Conservation (phyloP, 2,113 vertebrate species). For the Mystacornis crossleyi region DNA sequence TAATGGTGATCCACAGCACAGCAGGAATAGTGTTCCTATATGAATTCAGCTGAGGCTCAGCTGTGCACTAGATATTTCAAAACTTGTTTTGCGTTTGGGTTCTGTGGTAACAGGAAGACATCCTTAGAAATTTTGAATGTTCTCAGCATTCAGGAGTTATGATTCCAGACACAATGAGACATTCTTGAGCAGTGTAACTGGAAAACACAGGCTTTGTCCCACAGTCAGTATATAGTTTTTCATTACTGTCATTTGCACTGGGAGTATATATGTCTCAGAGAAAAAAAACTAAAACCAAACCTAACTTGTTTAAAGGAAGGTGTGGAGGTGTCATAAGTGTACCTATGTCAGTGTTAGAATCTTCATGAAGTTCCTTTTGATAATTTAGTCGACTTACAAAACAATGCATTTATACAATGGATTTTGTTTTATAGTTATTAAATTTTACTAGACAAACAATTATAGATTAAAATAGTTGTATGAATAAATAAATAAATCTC, state of each 20-base stretch:
- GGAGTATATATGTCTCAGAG: neutral
- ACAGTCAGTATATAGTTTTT: neutral
- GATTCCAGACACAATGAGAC: neutral
- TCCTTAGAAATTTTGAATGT: neutral
- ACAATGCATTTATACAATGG: neutral
- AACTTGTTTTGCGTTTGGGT: neutral
- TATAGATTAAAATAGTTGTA: neutral
- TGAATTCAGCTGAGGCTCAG: neutral
- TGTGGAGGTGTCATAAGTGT: neutral
- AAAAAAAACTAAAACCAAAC: fast-evolving
- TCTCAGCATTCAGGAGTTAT: neutral
- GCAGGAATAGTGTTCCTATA: neutral
- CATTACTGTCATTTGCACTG: neutral
- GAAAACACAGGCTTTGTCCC: neutral
- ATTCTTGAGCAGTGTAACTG: neutral
- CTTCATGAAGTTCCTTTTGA: neutral
- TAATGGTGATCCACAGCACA: neutral
- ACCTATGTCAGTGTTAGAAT: neutral
- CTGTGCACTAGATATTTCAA: neutral
- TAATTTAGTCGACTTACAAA: neutral
- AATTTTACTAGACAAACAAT: neutral
- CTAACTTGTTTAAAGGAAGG: neutral
- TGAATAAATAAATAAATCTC: neutral
- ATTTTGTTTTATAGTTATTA: neutral
- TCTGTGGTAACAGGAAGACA: neutral